phyloP scores from a whole-genome alignment of 2,888 invertebrate species.

The Leucania comma region DNA sequence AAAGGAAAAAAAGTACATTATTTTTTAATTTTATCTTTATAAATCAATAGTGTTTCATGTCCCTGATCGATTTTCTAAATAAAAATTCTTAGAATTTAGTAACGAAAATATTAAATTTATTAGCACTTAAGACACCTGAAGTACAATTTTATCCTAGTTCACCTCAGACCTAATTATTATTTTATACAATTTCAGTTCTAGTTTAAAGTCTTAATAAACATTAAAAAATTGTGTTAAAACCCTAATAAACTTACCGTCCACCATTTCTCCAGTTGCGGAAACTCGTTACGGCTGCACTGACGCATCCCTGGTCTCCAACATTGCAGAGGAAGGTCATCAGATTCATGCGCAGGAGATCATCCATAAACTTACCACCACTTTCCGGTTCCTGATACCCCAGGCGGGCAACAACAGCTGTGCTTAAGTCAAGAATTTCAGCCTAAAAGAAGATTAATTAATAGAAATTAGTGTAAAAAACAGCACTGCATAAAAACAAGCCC shows the following conservation, averaged over 20 bases:
- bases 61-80: too few relatives aligned
- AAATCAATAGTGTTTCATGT: too few relatives aligned
- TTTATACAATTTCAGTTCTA: too few relatives aligned
- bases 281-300: slow-evolving; percentile 75
- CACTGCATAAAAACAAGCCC: neutral
- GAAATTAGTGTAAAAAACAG: neutral
- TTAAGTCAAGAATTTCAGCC: slow-evolving; percentile 83
- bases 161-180: too few relatives aligned
- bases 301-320: slow-evolving; percentile 82
- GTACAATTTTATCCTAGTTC: too few relatives aligned
- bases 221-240: neutral
- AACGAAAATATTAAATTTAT: too few relatives aligned
- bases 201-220: too few relatives aligned
- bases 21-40: too few relatives aligned
- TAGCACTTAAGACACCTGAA: too few relatives aligned
- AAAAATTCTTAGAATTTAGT: too few relatives aligned
- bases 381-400: slow-evolving; percentile 87
- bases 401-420: slow-evolving; percentile 84
- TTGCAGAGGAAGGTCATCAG: slow-evolving; percentile 91
- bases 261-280: slow-evolving; percentile 83
- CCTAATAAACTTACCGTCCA: slow-evolving; percentile 69
- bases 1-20: too few relatives aligned
- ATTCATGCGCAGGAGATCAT: slow-evolving; percentile 88
- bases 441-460: slow-evolving; percentile 67
- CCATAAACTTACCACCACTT: slow-evolving; percentile 85